Percentiles rank a stretch among this genome's conserved stretches.
phyloP scores from a whole-genome alignment of 2,113 vertebrate species.

The Pogona vitticeps region DNA sequence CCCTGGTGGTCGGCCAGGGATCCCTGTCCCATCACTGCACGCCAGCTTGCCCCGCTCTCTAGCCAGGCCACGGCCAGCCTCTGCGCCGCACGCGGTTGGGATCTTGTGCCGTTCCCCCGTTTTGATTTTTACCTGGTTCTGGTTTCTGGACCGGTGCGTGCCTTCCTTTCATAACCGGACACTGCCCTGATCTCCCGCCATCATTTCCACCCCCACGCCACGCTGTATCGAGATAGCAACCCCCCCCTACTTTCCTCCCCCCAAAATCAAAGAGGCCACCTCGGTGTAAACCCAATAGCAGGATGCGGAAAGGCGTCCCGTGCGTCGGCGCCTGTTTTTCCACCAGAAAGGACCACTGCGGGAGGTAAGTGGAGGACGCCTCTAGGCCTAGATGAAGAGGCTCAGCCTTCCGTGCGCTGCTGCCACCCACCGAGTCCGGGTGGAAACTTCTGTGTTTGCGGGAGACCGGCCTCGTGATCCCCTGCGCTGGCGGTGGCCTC shows the following conservation, averaged over 20 bases:
- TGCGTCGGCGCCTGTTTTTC: not conserved
- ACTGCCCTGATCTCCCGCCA: not conserved
- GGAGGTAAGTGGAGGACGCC: not conserved
- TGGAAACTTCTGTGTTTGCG: not conserved
- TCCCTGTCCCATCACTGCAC: no score
- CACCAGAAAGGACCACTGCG: not conserved
- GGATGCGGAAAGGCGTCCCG: not conserved
- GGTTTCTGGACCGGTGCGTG: constrained; percentile 17
- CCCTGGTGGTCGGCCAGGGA: no score
- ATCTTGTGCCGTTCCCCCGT: not conserved
- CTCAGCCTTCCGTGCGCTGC: no score
- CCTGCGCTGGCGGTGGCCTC: constrained; percentile 38
- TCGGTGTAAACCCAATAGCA: no score
- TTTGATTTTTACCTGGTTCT: not conserved
- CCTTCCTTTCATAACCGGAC: constrained; percentile 9
- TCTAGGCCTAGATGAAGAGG: not conserved
- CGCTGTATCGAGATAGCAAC: not conserved
- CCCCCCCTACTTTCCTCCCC: no score
- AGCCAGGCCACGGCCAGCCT: no score
- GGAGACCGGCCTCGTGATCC: not conserved
- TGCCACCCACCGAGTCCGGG: no score
- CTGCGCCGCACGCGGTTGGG: no score
- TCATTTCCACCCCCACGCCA: no score
- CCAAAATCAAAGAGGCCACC: not conserved
- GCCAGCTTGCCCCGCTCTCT: no score